A percentile compares a stretch with the other conserved stretches of the same genome.
These are phyloP conservation scores for Tupaia chinensis DNA, from an alignment of 2,113 vertebrate genomes.

Conservation along the genomic window DNA sequence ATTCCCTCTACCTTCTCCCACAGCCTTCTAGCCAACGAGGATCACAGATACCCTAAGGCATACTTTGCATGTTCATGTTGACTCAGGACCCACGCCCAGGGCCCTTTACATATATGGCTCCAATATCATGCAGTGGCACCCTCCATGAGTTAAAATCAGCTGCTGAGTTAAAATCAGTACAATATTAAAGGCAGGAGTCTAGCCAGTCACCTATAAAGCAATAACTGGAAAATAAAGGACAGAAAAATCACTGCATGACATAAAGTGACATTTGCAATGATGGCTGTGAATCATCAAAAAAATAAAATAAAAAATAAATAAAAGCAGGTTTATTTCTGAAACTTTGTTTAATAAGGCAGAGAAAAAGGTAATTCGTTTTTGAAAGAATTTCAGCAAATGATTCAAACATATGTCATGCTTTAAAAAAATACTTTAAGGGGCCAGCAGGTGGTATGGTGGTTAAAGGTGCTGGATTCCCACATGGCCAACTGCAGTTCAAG, in stretches of 20 bases:
- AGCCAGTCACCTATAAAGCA: neutral
- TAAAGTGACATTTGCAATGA: neutral
- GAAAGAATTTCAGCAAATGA: neutral
- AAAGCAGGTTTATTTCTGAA: neutral
- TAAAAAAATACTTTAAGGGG: neutral
- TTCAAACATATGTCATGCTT: constrained; percentile 39
- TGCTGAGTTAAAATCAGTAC: no score
- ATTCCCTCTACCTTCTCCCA: no score
- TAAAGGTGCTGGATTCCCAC: no score
- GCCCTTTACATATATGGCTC: no score
- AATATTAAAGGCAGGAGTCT: neutral
- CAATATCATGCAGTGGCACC: no score
- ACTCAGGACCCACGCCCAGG: no score
- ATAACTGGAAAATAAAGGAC: neutral
- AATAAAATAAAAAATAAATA: neutral
- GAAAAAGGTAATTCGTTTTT: neutral
- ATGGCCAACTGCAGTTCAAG: no score
- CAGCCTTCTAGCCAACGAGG: no score
- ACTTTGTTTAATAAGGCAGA: constrained; percentile 3
- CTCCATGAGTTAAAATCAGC: no score
- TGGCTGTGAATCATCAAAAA: neutral
- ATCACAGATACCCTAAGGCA: no score
- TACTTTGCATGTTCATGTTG: no score
- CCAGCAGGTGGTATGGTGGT: no score
- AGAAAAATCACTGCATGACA: neutral